Evolutionary conservation across 2,888 invertebrate genomes (phyloP).

Genomic region (Dasypolia templi): DNA sequence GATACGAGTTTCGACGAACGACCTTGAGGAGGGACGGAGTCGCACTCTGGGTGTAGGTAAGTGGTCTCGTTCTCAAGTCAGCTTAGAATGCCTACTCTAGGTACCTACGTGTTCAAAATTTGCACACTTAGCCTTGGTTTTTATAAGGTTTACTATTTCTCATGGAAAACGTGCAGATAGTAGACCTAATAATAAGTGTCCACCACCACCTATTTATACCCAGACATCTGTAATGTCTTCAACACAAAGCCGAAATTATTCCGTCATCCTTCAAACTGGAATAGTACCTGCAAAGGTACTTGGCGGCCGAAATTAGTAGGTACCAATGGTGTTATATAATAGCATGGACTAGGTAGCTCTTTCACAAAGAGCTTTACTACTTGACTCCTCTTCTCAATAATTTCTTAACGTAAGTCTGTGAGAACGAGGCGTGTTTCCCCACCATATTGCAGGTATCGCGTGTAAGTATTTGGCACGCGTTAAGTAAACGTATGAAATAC

Average conservation of each 20-base stretch:
- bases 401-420: slow-evolving; percentile 1
- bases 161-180: background rate
- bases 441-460: slow-evolving; percentile 8
- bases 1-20: slow-evolving; percentile 59
- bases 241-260: background rate
- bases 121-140: background rate
- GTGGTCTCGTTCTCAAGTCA: slow-evolving; percentile 30
- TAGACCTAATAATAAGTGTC: background rate
- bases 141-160: background rate
- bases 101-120: background rate
- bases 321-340: background rate
- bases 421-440: slow-evolving; percentile 3
- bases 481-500: slow-evolving; percentile 17
- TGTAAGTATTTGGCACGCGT: slow-evolving; percentile 33
- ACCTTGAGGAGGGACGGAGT: slow-evolving; percentile 63
- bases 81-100: slow-evolving; percentile 27
- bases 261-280: background rate
- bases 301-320: background rate
- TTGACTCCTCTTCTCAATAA: background rate
- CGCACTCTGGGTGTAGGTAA: slow-evolving; percentile 52
- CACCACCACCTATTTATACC: background rate
- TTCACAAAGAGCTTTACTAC: background rate
- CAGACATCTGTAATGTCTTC: background rate
- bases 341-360: background rate
- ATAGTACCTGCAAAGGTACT: background rate